A percentile compares a stretch with the other conserved stretches of the same genome.
Evolutionary conservation across 2,113 vertebrate species (phyloP).

Genomic region (Rostratula benghalensis): DNA sequence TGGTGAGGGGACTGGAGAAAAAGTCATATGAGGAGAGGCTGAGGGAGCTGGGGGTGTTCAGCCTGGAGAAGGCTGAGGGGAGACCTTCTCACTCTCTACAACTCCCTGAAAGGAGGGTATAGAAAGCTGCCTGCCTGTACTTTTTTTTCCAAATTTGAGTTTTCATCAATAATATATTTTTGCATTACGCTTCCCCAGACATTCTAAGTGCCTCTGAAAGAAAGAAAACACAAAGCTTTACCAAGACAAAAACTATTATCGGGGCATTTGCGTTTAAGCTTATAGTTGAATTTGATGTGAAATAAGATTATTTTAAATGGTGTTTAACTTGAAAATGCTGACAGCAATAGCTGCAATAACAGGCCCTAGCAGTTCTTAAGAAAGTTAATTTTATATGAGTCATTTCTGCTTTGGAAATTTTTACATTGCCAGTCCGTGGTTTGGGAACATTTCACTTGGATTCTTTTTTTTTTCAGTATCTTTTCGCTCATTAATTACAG

Average conservation of each 20-base stretch:
- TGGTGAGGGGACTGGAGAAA: too few species aligned
- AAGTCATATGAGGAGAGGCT: too few species aligned
- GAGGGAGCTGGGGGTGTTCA: too few species aligned
- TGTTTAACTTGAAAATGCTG: constrained; percentile 51
- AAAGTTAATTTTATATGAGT: constrained; percentile 52
- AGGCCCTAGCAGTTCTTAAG: not conserved
- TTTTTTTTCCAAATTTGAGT: not conserved
- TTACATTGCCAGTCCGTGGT: not conserved
- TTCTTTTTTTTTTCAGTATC: not conserved
- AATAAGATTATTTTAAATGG: not conserved
- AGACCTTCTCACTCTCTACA: too few species aligned
- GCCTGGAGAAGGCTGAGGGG: too few species aligned
- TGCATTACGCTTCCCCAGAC: not conserved
- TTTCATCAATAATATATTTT: not conserved
- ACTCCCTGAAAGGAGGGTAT: too few species aligned
- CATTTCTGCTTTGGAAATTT: not conserved
- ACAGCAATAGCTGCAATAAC: constrained; percentile 24
- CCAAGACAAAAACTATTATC: not conserved
- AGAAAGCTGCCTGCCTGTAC: not conserved
- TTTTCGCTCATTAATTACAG: not conserved
- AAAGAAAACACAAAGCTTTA: not conserved
- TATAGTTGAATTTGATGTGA: not conserved
- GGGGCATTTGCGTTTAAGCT: not conserved
- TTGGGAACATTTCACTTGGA: not conserved
- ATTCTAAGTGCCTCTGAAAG: not conserved